Percentiles rank a stretch among this genome's conserved stretches.
These are phyloP conservation scores for Phoxinus phoxinus DNA, from an alignment of 2,113 vertebrate species.

Conservation along the genomic window DNA sequence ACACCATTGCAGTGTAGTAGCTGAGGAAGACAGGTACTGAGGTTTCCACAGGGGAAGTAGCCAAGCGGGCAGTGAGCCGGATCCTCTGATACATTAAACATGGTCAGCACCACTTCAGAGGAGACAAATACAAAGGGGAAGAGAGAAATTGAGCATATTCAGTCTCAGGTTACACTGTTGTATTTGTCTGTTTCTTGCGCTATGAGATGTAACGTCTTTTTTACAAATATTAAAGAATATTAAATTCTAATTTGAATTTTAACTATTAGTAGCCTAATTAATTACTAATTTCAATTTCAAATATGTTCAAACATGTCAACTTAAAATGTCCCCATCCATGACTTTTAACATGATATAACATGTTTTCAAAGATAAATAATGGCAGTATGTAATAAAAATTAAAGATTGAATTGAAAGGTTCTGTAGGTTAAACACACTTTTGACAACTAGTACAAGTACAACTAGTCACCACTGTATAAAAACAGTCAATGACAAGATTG, in stretches of 20 bases:
- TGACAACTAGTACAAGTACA: too few species aligned
- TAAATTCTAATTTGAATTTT: neutral
- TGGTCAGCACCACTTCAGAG: conserved; percentile 66
- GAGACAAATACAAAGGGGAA: conserved; percentile 6
- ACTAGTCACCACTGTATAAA: neutral
- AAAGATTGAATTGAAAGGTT: too few species aligned
- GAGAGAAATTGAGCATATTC: neutral
- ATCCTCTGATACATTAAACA: conserved; percentile 74
- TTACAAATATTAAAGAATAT: too few species aligned
- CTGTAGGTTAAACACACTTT: neutral
- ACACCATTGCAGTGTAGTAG: conserved; percentile 91
- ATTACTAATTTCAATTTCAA: neutral
- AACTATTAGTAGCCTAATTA: neutral
- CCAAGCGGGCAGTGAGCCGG: conserved; percentile 82
- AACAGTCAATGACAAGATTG: too few species aligned
- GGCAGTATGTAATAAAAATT: neutral
- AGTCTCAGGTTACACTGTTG: neutral
- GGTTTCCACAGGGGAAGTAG: conserved; percentile 93
- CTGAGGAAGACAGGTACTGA: conserved; percentile 89
- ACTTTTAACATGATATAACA: too few species aligned
- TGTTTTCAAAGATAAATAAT: too few species aligned
- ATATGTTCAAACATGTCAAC: neutral
- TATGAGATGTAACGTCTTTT: neutral
- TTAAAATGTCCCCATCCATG: neutral
- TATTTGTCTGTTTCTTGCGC: neutral